Conservation (phyloP, 2,113 vertebrate species). For the Haliaeetus leucogaster region DNA sequence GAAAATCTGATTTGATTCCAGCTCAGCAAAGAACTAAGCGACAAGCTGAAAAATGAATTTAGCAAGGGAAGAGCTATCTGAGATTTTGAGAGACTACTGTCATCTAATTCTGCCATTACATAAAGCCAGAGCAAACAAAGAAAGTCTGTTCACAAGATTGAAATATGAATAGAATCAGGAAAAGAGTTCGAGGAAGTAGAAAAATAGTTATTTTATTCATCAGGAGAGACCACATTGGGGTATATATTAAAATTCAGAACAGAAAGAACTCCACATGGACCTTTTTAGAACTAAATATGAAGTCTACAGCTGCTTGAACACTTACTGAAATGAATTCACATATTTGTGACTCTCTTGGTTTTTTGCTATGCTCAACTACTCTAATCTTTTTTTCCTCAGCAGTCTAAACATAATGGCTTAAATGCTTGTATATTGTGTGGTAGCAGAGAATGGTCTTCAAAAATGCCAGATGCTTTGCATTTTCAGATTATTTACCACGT, state of each 20-base stretch:
- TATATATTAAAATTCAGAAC: neutral
- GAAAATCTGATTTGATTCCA: neutral
- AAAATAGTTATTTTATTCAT: neutral
- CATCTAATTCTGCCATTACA: neutral
- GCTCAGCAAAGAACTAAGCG: neutral
- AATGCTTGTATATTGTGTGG: neutral
- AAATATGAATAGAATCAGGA: neutral
- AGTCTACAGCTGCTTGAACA: slow-evolving; percentile 3
- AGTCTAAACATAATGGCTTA: neutral
- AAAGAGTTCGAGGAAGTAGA: neutral
- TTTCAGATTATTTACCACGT: neutral
- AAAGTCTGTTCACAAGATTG: neutral
- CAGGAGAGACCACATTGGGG: neutral
- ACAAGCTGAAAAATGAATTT: neutral
- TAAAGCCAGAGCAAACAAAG: neutral
- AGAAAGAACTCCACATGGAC: neutral
- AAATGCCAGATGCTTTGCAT: neutral
- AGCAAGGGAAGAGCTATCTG: neutral
- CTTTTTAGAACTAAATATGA: slow-evolving; percentile 11
- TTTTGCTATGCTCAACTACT: neutral
- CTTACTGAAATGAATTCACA: slow-evolving; percentile 8
- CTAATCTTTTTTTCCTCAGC: neutral
- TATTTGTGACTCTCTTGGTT: neutral
- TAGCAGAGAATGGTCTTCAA: neutral
- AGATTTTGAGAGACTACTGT: neutral